phyloP scores from a whole-genome alignment of 1,140 invertebrate species.

The Caerostris darwini region DNA sequence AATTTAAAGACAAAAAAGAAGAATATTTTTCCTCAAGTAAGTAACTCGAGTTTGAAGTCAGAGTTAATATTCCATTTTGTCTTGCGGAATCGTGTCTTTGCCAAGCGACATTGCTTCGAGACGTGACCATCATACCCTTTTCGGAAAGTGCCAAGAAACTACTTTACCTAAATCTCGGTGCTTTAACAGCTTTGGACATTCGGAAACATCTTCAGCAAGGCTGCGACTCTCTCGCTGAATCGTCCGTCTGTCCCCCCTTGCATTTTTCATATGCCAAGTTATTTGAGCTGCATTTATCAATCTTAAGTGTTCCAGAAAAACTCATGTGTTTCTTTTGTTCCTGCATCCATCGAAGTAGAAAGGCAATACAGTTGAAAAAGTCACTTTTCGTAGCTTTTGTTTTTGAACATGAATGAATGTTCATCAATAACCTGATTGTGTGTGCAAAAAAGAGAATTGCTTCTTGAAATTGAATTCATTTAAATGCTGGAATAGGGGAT shows the following conservation, averaged over 20 bases:
- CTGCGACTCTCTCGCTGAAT: neutral
- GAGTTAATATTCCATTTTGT: constrained; percentile 75
- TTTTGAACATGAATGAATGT: no score
- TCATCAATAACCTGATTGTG: no score
- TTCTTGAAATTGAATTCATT: neutral
- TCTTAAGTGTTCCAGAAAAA: neutral
- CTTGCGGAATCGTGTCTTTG: neutral
- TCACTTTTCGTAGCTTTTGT: no score
- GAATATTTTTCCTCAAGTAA: neutral
- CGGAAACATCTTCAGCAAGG: constrained; percentile 56
- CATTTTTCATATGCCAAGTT: neutral
- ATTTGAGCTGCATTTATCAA: neutral
- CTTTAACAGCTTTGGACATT: constrained; percentile 60
- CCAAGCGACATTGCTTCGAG: constrained; percentile 52
- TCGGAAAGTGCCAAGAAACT: constrained; percentile 55
- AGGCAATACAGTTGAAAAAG: neutral
- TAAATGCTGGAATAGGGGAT: neutral
- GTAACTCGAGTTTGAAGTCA: neutral
- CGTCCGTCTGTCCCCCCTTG: neutral
- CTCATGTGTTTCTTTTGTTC: neutral
- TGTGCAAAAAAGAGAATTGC: neutral
- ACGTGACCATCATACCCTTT: constrained; percentile 63
- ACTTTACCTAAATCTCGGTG: constrained; percentile 65
- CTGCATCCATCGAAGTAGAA: neutral
- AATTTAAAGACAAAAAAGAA: neutral